Evolutionary conservation across 2,888 invertebrate genomes (phyloP).

Genomic region (Drosophila anceps): DNA sequence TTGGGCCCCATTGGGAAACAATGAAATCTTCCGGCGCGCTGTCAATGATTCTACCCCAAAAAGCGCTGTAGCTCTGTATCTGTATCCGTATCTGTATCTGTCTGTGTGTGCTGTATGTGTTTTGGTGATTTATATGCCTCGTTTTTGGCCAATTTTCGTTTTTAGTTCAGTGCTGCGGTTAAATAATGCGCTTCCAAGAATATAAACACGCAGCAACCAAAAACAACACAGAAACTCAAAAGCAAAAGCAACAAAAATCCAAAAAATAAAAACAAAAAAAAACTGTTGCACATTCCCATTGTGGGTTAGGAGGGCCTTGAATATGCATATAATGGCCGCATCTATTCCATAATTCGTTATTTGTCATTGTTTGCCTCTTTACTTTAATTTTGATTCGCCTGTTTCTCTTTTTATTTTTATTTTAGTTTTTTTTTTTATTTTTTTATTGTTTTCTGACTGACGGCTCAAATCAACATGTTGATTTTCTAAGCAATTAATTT

Average conservation of each 20-base stretch:
- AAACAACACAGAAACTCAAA: conserved; percentile 24
- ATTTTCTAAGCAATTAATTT: conserved; percentile 81
- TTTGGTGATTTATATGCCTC: conserved; percentile 76
- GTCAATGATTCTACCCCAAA: conserved; percentile 78
- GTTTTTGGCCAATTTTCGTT: conserved; percentile 82
- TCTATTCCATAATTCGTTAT: conserved; percentile 71
- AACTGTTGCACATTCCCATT: conserved; percentile 62
- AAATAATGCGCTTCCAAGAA: conserved; percentile 80
- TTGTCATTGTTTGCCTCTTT: conserved; percentile 65
- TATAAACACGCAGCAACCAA: conserved; percentile 50
- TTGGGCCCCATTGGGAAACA: conserved; percentile 77
- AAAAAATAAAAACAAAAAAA: conserved; percentile 13
- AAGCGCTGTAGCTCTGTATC: conserved; percentile 26
- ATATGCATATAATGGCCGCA: conserved; percentile 69
- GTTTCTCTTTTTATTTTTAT: conserved; percentile 14
- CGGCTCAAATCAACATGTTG: conserved; percentile 69
- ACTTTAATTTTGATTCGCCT: conserved; percentile 50
- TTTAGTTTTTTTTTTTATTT: conserved; percentile 10
- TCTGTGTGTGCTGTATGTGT: conserved; percentile 39
- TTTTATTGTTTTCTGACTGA: conserved; percentile 9
- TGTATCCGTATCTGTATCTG: conserved; percentile 19
- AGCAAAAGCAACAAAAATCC: conserved; percentile 24
- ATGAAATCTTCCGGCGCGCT: conserved; percentile 80
- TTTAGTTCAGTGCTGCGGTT: conserved; percentile 73
- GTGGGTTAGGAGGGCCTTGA: conserved; percentile 61